phyloP scores from a whole-genome alignment of 2,113 vertebrate species.

The Sciurus niger region DNA sequence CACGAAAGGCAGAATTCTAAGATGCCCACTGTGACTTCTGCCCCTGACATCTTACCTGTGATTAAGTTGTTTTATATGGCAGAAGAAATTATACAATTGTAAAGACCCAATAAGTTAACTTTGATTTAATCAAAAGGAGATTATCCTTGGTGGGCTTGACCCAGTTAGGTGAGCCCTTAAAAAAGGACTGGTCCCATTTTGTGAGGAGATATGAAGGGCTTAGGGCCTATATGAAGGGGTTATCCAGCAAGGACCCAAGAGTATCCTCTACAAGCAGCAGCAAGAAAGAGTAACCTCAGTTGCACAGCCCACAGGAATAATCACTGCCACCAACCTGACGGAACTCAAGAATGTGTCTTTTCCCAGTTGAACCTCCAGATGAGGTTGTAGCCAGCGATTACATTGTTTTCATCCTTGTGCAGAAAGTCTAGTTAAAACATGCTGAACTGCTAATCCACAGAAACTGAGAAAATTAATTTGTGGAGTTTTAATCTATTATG shows the following conservation, averaged over 20 bases:
- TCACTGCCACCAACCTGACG: neutral
- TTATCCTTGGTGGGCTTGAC: neutral
- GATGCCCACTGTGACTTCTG: neutral
- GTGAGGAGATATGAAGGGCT: neutral
- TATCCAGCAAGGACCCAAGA: neutral
- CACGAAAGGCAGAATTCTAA: neutral
- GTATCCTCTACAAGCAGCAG: neutral
- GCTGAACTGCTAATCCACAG: too few species aligned
- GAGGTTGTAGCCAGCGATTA: neutral
- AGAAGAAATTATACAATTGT: neutral
- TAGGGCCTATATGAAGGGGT: neutral
- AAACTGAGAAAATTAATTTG: too few species aligned
- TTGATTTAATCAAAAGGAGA: constrained; percentile 20
- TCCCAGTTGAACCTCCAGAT: neutral
- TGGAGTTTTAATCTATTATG: too few species aligned
- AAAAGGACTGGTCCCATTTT: neutral
- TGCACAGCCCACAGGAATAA: neutral
- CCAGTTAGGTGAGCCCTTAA: neutral
- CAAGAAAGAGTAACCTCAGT: neutral
- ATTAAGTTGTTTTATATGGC: neutral
- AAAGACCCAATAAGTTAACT: neutral
- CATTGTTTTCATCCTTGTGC: neutral
- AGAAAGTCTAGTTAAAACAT: too few species aligned
- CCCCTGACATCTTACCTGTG: neutral
- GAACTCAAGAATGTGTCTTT: neutral